Evolutionary conservation across 2,797 vertebrate species (phyloP), one percentile per base, ranked within the genome.

Genomic region (Dendrocincla tyrannina): DNA sequence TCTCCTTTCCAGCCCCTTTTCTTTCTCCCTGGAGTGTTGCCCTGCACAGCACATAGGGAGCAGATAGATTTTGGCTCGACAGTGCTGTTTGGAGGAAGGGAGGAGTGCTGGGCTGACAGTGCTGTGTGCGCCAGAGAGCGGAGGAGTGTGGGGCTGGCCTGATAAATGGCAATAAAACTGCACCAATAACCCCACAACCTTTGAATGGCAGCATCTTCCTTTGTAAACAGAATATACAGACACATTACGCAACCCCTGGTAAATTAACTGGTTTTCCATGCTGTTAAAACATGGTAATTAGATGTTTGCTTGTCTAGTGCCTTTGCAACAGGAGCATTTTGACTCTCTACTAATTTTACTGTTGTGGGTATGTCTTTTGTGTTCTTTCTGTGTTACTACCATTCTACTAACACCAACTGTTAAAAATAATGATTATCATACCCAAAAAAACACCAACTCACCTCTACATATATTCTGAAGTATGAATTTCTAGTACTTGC

Each of bases 191-290:
- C 17, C 81, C 58, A 72, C 7, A 41, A 55, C 33, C 62, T 95
- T 66, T 37, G 25, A 85, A 94, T 86, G 85, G 67, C 60, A 76
- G 41, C 53, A 46, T 86, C 90, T 78, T 74, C 55, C 73, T 75
- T 77, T 91, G 78, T 88, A 89, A 94, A 91, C 75, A 91, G 70
- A 92, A 59, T 66, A 39, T 39, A 39, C 39, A 53, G 69, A 44
- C 30, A 17, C 13, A 19, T 93, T 70, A 59, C 62, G 62, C 68
- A 90, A 91, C 5, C 47, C 47, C 52, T 76, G 52, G 78, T 81
- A 89, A 89, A 94, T 72, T 62, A 76, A 59, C 62, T 49, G 20
- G 4, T 32, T 86, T 94, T 89, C 63, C 88, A 62, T 66, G 39
- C 27, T 73, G 50, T 56, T 91, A 74, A 93, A 64, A 80, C 27